Conservation (phyloP, 2,797 vertebrate species). For the Picus viridis region DNA sequence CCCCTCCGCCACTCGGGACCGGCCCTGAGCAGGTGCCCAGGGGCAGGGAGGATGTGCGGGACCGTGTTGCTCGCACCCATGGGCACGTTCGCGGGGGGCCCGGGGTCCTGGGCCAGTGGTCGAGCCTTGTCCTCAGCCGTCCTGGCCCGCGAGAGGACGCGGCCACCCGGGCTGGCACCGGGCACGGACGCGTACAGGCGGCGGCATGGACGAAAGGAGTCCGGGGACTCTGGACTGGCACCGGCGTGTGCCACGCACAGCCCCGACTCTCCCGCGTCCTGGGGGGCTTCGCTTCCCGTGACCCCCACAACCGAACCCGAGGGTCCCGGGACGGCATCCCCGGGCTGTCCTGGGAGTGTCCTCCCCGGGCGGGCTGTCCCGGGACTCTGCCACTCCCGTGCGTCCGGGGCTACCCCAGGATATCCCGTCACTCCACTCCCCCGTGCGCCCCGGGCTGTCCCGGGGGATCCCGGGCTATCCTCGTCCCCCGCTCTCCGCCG, state of each 20-base stretch:
- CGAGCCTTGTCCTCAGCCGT: too few relatives aligned
- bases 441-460: neutral
- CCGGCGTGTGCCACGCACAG: neutral
- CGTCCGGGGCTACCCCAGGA: neutral
- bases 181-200: neutral
- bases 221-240: neutral
- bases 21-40: neutral
- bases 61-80: neutral
- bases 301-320: neutral
- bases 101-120: too few relatives aligned
- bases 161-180: neutral
- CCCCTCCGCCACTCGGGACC: neutral
- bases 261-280: neutral
- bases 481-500: neutral
- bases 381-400: neutral
- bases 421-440: neutral
- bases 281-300: neutral
- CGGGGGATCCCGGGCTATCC: neutral
- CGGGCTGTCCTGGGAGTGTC: slow-evolving; percentile 40
- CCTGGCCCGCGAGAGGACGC: neutral
- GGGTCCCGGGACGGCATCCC: slow-evolving; percentile 40
- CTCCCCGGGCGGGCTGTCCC: neutral
- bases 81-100: neutral
- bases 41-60: neutral
- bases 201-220: neutral